Conservation (phyloP, 2,113 vertebrate genomes). For the Lophochroa leadbeateri region DNA sequence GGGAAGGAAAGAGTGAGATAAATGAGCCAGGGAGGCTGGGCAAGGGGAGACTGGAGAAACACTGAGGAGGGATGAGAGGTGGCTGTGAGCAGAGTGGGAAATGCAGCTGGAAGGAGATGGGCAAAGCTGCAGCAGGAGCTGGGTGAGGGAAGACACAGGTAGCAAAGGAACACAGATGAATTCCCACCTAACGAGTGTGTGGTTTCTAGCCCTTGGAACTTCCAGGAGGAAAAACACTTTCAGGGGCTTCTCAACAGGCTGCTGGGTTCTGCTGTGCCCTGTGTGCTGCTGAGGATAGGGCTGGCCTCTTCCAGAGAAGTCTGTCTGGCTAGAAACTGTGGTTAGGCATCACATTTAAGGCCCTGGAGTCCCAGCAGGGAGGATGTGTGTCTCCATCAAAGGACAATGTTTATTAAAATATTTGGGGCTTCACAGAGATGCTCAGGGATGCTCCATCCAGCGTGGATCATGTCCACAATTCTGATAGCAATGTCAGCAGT, state of each 20-base stretch:
- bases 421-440: neutral
- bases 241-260: neutral
- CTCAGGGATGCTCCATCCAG: neutral
- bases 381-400: neutral
- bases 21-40: neutral
- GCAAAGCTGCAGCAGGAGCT: neutral
- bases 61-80: neutral
- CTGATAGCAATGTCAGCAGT: neutral
- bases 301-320: neutral
- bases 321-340: neutral
- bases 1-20: neutral
- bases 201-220: neutral
- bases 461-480: neutral
- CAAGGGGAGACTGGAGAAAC: neutral
- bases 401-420: neutral
- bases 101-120: neutral
- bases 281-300: neutral
- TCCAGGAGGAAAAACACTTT: neutral
- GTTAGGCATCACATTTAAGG: neutral
- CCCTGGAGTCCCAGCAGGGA: neutral
- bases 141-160: neutral
- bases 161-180: neutral
- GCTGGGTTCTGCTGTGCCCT: neutral
- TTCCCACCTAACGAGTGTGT: neutral
- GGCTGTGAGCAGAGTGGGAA: neutral